Base-by-base conservation (phyloP, 1,140 invertebrate species). In the Ips typographus region DNA sequence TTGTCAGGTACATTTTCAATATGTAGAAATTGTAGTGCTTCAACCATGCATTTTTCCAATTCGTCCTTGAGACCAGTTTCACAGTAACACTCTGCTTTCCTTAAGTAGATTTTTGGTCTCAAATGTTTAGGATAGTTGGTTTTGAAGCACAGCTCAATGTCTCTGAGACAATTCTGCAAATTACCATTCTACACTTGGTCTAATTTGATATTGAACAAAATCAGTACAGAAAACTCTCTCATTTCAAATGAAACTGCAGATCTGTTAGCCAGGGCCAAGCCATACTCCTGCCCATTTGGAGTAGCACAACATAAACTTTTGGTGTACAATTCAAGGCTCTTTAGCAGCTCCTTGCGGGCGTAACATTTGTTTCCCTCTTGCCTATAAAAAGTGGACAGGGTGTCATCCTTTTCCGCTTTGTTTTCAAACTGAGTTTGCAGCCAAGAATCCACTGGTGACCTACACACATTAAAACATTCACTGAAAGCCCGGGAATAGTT, bases 261-360 rank as follows among this genome's bases (percentile, higher is more conserved):
- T 70, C 76, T 70, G 68, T 79, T 79, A 4, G 76, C 74, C 39
- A 77, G 68, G 56, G 75, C 76, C 41, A 75, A 57, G 36, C 70
- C 68, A 67, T 74, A 77, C 43, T 74, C 71, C 65, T 72, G 65
- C 42, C 71, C 67, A 53, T 73, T 59, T 56, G 70, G 69, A 66
- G 66, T 73, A n/a, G 77, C 77, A 74, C 49, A 73, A 62, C 75
- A 76, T 55, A 78, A 72, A 65, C 75, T 76, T 67, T 74, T 75
- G 2, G 75, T 77, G 51, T 77, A 78, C 71, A 68, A 72, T 55
- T 73, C 68, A 40, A 78, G 71, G 66, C 73, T 74, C 62, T 77
- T 74, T 2, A 71, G 40, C 42, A 73, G 66, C 52, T 76, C 67
- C 39, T 77, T 76, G 47, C 70, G 64, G 5, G 68, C 69, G 72